Conservation (phyloP, 2,888 invertebrate species). For the Lasius fuliginosus region DNA sequence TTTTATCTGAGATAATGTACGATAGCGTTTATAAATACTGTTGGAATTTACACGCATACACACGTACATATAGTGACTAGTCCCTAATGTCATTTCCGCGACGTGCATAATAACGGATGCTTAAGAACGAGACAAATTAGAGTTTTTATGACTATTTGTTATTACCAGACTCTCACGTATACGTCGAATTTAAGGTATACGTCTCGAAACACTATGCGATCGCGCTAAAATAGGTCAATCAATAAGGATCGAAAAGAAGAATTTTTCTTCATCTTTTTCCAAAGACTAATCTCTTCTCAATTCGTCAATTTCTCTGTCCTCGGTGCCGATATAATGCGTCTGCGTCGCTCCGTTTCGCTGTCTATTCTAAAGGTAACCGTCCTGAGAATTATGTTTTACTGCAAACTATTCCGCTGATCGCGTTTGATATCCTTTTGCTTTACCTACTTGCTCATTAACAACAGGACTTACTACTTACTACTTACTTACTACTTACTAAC, state of each 20-base stretch:
- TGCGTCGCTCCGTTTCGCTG: constrained; percentile 58
- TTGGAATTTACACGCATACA: constrained; percentile 27
- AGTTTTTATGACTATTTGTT: constrained; percentile 41
- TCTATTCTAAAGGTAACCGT: constrained; percentile 70
- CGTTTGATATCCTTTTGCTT: constrained; percentile 26
- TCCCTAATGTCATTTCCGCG: constrained; percentile 26
- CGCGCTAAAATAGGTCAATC: constrained; percentile 6
- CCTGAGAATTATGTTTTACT: constrained; percentile 61
- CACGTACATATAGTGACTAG: constrained; percentile 21
- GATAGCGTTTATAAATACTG: constrained; percentile 42
- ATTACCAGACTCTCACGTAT: constrained; percentile 14
- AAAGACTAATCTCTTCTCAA: constrained; percentile 69
- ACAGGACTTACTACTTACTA: no score
- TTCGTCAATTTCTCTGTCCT: constrained; percentile 69
- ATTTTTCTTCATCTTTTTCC: constrained; percentile 47
- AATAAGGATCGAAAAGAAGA: constrained; percentile 15
- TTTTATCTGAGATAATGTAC: constrained; percentile 38
- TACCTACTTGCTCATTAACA: not conserved
- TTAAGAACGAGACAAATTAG: constrained; percentile 13
- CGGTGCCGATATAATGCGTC: constrained; percentile 56
- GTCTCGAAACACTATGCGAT: constrained; percentile 5
- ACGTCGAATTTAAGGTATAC: constrained; percentile 4
- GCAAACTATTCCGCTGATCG: constrained; percentile 16
- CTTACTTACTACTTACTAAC: not conserved
- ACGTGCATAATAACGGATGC: constrained; percentile 14